Base-by-base conservation (phyloP, 2,888 invertebrate genomes). In the Nasonovia ribisnigri region DNA sequence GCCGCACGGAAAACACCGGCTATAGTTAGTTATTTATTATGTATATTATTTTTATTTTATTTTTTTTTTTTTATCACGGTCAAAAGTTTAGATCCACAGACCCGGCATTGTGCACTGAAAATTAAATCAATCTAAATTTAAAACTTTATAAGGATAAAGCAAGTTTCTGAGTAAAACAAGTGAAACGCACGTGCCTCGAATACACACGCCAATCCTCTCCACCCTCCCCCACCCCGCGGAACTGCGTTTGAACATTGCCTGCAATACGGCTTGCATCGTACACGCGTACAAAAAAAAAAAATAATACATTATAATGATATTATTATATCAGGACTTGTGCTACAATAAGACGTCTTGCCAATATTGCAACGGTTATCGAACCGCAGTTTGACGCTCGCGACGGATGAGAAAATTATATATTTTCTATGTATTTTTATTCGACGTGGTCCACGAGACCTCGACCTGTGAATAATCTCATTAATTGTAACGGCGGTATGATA, bases 81-180 rank as follows among this genome's bases (percentile, higher is more conserved):
- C 60, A 46, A 92, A 92, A 92, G 51, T 88, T 77, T 92, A 54
- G 43, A 77, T 43, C 43, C 43, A 1, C 11, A 43, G 67, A 1
- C 29, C n/a, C 29, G 36, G 20, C 57, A 54, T 77, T 92, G 51
- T 57, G 29, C 43, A 29, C 29, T 42, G 60, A 87, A 67, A 84
- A 90, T 89, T 57, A 54, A 93, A 89, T 89, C 57, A 93, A 93
- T 93, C 93, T 89, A 84, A 93, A 93, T 84, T 89, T 57, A 89
- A 84, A 93, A 93, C 84, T 93, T 89, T 54, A n/a, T 54, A n/a
- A 77, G 84, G 77, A 89, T 84, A 89, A 77, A 89, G 89, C 93
- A 29, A 89, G 84, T 90, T 77, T 93, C 36, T 77, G 57, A 84
- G 89, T 93, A 90, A 89, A 90, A 93, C 93, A 90, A 89, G 93